Evolutionary conservation across 92 coral and sea anemone species (phyloP).

Genomic region (Pocillopora grandis): DNA sequence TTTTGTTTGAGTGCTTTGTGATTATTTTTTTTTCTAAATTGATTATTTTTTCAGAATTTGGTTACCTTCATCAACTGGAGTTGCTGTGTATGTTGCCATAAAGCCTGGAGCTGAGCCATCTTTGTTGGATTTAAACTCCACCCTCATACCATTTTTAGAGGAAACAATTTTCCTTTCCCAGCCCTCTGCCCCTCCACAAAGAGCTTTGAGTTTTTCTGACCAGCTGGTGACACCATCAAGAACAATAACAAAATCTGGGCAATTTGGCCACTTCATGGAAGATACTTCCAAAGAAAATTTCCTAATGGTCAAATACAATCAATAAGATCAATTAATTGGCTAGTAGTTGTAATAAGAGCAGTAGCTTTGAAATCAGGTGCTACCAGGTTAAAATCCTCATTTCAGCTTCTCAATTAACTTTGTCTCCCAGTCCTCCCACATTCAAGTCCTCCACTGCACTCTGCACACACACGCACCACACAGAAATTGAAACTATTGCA

Average conservation of each 20-base stretch:
- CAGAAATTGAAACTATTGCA: too few relatives aligned
- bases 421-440: too few relatives aligned
- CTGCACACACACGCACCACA: too few relatives aligned
- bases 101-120: constrained; percentile 64
- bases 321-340: neutral
- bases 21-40: too few relatives aligned
- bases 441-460: neutral
- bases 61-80: constrained; percentile 2
- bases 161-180: constrained; percentile 50
- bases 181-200: constrained; percentile 63
- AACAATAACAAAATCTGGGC: constrained; percentile 70
- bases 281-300: constrained; percentile 53
- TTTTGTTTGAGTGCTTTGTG: too few relatives aligned
- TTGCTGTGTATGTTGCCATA: constrained; percentile 55
- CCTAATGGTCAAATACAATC: constrained; percentile 35
- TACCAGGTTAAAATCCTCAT: neutral
- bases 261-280: constrained; percentile 23
- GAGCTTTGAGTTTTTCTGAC: constrained; percentile 52
- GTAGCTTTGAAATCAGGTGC: neutral
- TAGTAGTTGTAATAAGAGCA: neutral
- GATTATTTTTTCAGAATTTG: too few relatives aligned
- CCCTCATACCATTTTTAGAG: constrained; percentile 62
- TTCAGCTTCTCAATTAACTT: neutral
- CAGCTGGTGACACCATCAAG: constrained; percentile 86
- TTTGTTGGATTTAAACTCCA: constrained; percentile 68